phyloP scores from a whole-genome alignment of 2,888 invertebrate genomes.

The Chelonus formosanus region DNA sequence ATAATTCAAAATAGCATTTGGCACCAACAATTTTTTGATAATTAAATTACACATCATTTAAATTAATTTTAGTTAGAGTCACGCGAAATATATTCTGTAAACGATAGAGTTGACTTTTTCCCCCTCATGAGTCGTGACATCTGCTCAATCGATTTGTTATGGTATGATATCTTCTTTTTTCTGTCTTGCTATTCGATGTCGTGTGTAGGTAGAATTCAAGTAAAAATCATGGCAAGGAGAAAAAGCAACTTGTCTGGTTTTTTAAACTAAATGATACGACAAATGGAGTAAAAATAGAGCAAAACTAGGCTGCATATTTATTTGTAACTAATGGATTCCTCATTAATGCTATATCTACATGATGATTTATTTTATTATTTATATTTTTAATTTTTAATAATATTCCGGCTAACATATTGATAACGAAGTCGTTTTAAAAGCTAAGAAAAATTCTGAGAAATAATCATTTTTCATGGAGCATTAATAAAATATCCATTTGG shows the following conservation, averaged over 20 bases:
- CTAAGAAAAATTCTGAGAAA: no score
- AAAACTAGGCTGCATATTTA: no score
- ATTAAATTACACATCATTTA: background rate
- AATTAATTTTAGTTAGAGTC: background rate
- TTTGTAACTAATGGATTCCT: no score
- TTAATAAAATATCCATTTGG: no score
- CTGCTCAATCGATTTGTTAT: slow-evolving; percentile 18
- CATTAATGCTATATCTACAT: no score
- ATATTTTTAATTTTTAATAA: no score
- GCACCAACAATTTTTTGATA: background rate
- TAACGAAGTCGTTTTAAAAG: no score
- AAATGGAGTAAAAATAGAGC: no score
- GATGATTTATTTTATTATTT: no score
- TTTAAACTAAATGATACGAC: background rate
- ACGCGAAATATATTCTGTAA: background rate
- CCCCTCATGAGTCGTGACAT: background rate
- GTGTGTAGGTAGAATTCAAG: background rate
- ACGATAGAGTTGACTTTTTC: background rate
- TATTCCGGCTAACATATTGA: no score
- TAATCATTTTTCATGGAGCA: no score
- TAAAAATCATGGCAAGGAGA: background rate
- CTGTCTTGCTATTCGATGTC: background rate
- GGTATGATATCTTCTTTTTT: background rate
- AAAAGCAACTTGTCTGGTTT: background rate
- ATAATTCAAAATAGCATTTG: no score